Percentiles rank a stretch among this genome's conserved stretches.
Evolutionary conservation across 2,113 vertebrate species (phyloP).

Genomic region (Sturnus vulgaris): DNA sequence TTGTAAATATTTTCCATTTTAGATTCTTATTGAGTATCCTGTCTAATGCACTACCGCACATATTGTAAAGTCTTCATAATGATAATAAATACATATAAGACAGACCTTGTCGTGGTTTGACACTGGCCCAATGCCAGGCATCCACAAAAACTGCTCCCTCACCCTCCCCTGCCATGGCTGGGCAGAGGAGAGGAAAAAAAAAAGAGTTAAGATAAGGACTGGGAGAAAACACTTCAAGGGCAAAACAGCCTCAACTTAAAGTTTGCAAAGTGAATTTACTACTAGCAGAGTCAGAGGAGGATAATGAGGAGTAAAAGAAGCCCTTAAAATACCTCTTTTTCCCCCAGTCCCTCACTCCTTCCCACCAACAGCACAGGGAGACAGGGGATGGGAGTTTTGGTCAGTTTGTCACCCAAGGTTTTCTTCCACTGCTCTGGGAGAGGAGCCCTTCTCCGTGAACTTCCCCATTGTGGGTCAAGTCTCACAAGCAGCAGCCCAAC

Average conservation of each 20-base stretch:
- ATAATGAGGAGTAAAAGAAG: background rate
- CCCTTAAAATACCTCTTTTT: background rate
- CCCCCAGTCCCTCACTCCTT: background rate
- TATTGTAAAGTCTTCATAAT: background rate
- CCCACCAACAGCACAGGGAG: fast-evolving
- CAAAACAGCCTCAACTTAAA: background rate
- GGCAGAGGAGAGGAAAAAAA: background rate
- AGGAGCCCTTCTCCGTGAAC: background rate
- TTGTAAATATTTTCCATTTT: background rate
- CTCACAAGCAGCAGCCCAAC: background rate
- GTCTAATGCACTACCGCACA: background rate
- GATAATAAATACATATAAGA: background rate
- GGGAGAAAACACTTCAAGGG: background rate
- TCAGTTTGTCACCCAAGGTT: background rate
- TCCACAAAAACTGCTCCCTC: fast-evolving
- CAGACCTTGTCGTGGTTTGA: background rate
- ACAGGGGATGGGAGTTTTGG: background rate
- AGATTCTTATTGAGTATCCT: background rate
- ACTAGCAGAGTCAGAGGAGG: background rate
- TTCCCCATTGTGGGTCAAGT: fast-evolving
- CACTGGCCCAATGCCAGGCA: background rate
- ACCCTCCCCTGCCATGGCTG: background rate
- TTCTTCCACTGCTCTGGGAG: background rate
- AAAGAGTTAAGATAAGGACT: background rate
- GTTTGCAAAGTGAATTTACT: background rate